These are phyloP conservation scores for Hydriomena furcata DNA, from an alignment of 2,888 invertebrate genomes.

Conservation along the genomic window DNA sequence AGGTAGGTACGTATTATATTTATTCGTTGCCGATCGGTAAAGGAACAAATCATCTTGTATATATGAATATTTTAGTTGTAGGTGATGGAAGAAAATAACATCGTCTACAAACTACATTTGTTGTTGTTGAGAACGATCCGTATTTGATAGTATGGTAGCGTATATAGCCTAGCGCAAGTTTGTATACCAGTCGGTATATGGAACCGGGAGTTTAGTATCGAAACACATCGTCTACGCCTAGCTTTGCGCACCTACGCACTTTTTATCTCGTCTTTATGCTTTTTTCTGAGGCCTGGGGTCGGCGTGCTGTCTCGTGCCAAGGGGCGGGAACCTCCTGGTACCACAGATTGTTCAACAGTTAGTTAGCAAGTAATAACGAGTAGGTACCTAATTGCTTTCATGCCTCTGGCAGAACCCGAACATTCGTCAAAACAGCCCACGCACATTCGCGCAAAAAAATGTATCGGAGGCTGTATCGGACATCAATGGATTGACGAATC, in stretches of 20 bases:
- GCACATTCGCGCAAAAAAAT: constrained; percentile 38
- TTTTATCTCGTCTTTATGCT: constrained; percentile 7
- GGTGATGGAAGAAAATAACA: too few relatives aligned
- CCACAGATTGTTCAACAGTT: constrained; percentile 8
- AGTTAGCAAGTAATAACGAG: constrained; percentile 50
- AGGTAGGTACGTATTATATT: too few relatives aligned
- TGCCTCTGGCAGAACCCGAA: constrained; percentile 42
- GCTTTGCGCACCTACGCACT: constrained; percentile 11
- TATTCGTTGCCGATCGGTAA: too few relatives aligned
- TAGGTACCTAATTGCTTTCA: constrained; percentile 63
- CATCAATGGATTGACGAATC: constrained; percentile 30
- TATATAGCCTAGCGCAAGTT: too few relatives aligned
- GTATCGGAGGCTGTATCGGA: constrained; percentile 13
- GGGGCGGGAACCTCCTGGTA: constrained; percentile 45
- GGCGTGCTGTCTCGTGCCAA: constrained; percentile 44
- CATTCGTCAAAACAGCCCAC: constrained; percentile 42
- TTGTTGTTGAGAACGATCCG: too few relatives aligned
- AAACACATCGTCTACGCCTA: background rate
- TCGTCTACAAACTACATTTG: too few relatives aligned
- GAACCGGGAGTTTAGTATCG: too few relatives aligned
- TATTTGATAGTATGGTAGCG: too few relatives aligned
- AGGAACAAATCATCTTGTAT: too few relatives aligned
- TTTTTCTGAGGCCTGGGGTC: constrained; percentile 41
- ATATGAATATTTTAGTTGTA: too few relatives aligned
- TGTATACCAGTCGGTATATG: too few relatives aligned